phyloP scores from a whole-genome alignment of 2,797 vertebrate genomes.

The Poecilia velifera region DNA sequence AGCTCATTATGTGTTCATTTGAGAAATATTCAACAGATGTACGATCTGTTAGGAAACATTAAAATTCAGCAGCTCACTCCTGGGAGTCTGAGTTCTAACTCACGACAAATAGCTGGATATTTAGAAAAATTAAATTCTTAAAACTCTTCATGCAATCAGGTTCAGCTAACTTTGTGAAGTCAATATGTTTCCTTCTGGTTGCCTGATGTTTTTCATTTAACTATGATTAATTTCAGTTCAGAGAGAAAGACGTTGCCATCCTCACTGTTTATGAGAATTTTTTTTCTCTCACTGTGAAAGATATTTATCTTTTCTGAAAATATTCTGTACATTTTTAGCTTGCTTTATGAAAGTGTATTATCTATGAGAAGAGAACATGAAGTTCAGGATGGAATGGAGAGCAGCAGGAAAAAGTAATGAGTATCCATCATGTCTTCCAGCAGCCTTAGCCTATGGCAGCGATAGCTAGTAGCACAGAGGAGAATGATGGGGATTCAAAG shows the following conservation, averaged over 20 bases:
- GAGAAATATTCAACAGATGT: not conserved
- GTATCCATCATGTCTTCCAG: not conserved
- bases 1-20: not conserved
- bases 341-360: not conserved
- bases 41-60: not conserved
- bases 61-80: too few relatives aligned
- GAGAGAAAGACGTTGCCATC: not conserved
- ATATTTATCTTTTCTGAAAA: not conserved
- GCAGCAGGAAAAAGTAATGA: not conserved
- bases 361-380: not conserved
- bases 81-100: not conserved
- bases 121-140: not conserved
- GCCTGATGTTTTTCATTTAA: not conserved
- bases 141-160: not conserved
- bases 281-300: not conserved
- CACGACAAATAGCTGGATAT: not conserved
- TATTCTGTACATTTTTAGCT: not conserved
- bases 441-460: not conserved
- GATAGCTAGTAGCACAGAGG: not conserved
- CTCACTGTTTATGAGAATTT: not conserved
- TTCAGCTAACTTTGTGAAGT: not conserved
- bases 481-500: too few relatives aligned
- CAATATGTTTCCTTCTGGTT: not conserved
- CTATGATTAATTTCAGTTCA: not conserved
- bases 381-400: not conserved